Evolutionary conservation across 2,113 vertebrate species (phyloP), one percentile per base, ranked within the genome.

Genomic region (Casuarius casuarius): DNA sequence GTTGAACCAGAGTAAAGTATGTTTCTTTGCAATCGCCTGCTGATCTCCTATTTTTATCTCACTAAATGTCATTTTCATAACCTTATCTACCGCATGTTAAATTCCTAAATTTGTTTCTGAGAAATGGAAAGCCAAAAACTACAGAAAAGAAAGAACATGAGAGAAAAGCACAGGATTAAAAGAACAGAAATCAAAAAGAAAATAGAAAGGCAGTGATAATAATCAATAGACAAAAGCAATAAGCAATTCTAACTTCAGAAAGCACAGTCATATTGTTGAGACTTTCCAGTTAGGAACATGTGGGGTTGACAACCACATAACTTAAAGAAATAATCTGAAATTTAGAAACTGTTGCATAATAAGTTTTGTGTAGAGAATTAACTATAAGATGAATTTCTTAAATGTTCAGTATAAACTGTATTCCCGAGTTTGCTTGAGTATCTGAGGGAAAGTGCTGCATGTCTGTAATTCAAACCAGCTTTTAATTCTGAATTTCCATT

Each of bases 191-290:
- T 78, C 6, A 86, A 71, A 91, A 84, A 46, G 26, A 63, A 87
- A 63, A 7, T 44, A 62, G 58, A 90, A 91, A 75, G 6, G 5
- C 22, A 44, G 13, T n/a, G 61, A 44, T 73, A 92, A 18, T 7
- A 78, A 84, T 90, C 35, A 65, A 71, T 38, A 54, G 38, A 68
- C 17, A 12, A 15, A 92, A 85, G 7, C 42, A 87, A 72, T 46
- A 84, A 68, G 19, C 28, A 92, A 89, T 77, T 58, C 14, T 93
- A 78, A 87, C 92, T 93, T 94, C 61, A 90, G n/a, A 75, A 74
- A 70, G 8, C 78, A 62, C 35, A 54, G 35, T 82, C 7, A 22
- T 40, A 75, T 26, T 78, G 38, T 48, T 48, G n/a, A 90, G 75
- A 70, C 86, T 25, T 81, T 92, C 51, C 70, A 66, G 3, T 62